Evolutionary conservation across 2,113 vertebrate species (phyloP), one percentile per base, ranked within the genome.

Genomic region (Trochalopteron elliotii): DNA sequence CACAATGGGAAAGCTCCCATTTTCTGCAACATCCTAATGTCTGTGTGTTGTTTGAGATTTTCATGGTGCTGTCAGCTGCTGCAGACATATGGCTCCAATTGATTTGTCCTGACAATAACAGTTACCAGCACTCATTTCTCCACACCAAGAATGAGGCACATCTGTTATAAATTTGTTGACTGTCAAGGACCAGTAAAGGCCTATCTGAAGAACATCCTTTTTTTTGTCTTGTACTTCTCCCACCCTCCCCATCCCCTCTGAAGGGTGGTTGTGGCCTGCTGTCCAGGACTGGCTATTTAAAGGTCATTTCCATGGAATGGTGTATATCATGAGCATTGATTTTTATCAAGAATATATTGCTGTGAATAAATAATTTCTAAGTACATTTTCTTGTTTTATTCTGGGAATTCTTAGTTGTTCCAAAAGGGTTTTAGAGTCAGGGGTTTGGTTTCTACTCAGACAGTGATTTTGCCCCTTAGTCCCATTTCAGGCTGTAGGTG

Each of bases 91-190:
- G 42, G 69, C 93, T 96, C 87, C 97, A 97, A 97, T 98, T 97
- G 98, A 96, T 97, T 96, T 77, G 86, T 88, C 95, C 96, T 96
- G 96, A 88, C 94, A 91, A 86, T 89, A 90, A 95, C 93, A 83
- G 89, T 96, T 94, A 97, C 96, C 95, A 97, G 97, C 97, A 76
- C 92, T 95, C 97, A 95, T 95, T 94, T 97, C 97, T 97, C 92
- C 92, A 86, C 95, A 74, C 95, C 97, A 96, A 91, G 97, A 97
- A 96, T 93, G 97, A 97, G 97, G 92, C 97, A 97, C 98, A 98
- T 98, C 98, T 98, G 98, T 97, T 98, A 97, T 86, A 95, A 96
- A 97, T 95, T 96, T 96, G 59, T 53, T 98, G 98, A 98, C 98
- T 97, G 98, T 98, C 98, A 98, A 98, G 98, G 96, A 95, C 97